phyloP scores from a whole-genome alignment of 2,888 invertebrate genomes.

The Marronus borbonicus region DNA sequence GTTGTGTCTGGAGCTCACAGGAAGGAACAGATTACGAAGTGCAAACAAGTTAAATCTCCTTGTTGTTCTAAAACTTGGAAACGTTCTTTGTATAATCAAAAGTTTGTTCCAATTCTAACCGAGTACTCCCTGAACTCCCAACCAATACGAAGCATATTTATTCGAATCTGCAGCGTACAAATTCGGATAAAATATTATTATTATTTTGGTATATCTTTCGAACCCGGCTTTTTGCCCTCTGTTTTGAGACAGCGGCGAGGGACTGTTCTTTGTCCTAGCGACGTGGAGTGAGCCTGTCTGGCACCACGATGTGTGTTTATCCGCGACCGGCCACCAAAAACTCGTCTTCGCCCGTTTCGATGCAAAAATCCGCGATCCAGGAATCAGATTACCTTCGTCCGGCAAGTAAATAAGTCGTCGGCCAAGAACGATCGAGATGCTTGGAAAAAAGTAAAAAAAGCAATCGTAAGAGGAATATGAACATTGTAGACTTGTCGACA shows the following conservation, averaged over 20 bases:
- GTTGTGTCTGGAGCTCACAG: no score
- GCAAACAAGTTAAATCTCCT: no score
- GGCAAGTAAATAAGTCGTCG: conserved; percentile 32
- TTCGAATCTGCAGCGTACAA: background rate
- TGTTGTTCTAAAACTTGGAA: no score
- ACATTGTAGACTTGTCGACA: background rate
- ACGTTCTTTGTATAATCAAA: no score
- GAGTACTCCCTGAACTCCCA: no score
- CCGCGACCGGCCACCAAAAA: conserved; percentile 23
- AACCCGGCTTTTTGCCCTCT: background rate
- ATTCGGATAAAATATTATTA: background rate
- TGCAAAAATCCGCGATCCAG: conserved; percentile 31
- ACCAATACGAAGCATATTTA: no score
- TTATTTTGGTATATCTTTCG: background rate
- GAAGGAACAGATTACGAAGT: no score
- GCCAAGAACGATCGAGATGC: conserved; percentile 18
- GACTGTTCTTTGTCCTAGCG: conserved; percentile 21
- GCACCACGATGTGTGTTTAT: conserved; percentile 31
- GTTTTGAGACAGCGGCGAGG: conserved; percentile 3
- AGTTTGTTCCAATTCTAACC: no score
- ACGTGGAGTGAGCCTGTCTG: conserved; percentile 32
- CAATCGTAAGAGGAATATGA: background rate
- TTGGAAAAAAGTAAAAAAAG: background rate
- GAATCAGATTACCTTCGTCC: conserved; percentile 34
- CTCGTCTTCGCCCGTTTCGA: conserved; percentile 33